A percentile compares a stretch with the other conserved stretches of the same genome.
Conservation (phyloP, 2,888 invertebrate genomes). For the Epsilonema sp. region DNA sequence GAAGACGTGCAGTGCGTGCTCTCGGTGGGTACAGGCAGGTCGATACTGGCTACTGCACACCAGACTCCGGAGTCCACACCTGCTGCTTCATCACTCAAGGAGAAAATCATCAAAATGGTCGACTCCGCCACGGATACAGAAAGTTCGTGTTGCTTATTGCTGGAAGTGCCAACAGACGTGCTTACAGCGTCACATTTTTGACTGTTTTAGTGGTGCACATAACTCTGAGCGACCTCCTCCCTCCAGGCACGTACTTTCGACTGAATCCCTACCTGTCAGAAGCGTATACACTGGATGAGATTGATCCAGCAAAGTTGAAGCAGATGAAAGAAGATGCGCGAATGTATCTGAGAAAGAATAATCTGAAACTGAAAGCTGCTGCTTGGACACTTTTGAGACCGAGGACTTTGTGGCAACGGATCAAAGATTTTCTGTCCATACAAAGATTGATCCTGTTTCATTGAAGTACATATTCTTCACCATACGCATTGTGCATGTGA, state of each 20-base stretch:
- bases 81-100: conserved; percentile 45
- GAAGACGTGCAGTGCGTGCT: conserved; percentile 53
- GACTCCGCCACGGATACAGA: conserved; percentile 72
- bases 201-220: conserved; percentile 48
- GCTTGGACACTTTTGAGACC: too few relatives aligned
- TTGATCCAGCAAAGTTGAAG: conserved; percentile 47
- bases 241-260: conserved; percentile 52
- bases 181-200: not conserved
- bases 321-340: conserved; percentile 51
- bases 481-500: too few relatives aligned
- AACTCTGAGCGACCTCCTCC: conserved; percentile 51
- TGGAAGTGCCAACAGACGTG: too few relatives aligned
- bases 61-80: conserved; percentile 13
- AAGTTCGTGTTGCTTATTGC: conserved; percentile 40
- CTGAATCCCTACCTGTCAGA: conserved; percentile 70
- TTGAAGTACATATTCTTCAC: too few relatives aligned
- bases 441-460: too few relatives aligned
- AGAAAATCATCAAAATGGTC: conserved; percentile 56
- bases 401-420: too few relatives aligned
- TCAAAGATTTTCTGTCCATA: too few relatives aligned
- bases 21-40: conserved; percentile 52
- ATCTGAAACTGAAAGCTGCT: too few relatives aligned
- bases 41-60: conserved; percentile 17
- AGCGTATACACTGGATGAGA: conserved; percentile 58
- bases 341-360: conserved; percentile 50